Percentiles rank a stretch among this genome's conserved stretches.
Conservation (phyloP, 1,140 invertebrate species). For the Limonius californicus region DNA sequence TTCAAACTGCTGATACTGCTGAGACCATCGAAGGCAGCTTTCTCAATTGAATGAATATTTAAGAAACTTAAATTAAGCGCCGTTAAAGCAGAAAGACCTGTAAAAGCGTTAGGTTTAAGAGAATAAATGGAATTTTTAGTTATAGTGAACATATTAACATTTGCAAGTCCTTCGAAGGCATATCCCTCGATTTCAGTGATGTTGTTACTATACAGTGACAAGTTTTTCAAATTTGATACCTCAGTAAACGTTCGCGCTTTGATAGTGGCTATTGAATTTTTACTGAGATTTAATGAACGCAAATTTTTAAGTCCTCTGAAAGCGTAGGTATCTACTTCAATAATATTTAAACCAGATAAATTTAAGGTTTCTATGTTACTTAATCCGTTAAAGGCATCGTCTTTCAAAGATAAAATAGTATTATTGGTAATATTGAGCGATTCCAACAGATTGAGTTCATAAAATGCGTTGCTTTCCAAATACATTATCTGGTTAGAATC, state of each 20-base stretch:
- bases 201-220: not conserved
- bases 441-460: not conserved
- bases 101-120: not conserved
- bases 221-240: not conserved
- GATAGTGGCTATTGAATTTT: not conserved
- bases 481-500: not conserved
- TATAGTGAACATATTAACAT: not conserved
- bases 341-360: not conserved
- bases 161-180: not conserved
- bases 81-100: not conserved
- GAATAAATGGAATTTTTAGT: not conserved
- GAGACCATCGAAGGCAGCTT: not conserved
- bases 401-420: not conserved
- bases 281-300: not conserved
- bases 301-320: not conserved
- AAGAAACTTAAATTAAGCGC: not conserved
- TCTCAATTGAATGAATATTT: not conserved
- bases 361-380: not conserved
- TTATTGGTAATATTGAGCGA: not conserved
- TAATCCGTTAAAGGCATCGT: not conserved
- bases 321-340: not conserved
- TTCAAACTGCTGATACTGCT: not conserved
- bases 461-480: not conserved
- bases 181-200: not conserved
- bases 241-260: not conserved